Evolutionary conservation across 1,140 invertebrate genomes (phyloP).

Genomic region (Leptestheria dahalacensis): DNA sequence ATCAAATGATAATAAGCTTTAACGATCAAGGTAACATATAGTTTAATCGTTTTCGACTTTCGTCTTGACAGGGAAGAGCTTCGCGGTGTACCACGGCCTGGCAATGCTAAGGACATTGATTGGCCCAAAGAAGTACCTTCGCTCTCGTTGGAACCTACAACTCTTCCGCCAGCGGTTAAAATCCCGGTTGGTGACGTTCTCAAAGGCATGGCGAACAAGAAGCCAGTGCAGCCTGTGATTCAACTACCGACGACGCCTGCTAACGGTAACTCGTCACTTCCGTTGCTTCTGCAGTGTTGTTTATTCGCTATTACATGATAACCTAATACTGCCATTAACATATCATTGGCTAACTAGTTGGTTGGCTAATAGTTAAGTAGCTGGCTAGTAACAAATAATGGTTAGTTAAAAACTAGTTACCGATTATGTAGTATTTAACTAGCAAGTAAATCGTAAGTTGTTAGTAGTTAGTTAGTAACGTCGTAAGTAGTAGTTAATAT

Average conservation of each 20-base stretch:
- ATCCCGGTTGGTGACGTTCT: conserved; percentile 58
- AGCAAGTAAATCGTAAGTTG: too few species aligned
- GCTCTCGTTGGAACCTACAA: conserved; percentile 36
- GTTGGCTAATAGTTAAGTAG: too few species aligned
- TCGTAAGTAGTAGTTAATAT: too few species aligned
- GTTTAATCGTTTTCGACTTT: background rate
- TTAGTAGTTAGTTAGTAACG: background rate
- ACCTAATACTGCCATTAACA: too few species aligned
- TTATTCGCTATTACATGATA: background rate
- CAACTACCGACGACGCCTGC: conserved; percentile 4
- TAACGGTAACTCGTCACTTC: conserved; percentile 2
- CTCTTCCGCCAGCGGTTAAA: conserved; percentile 63
- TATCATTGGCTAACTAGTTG: too few species aligned
- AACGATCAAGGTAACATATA: background rate
- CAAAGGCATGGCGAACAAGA: conserved; percentile 39
- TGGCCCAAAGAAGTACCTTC: conserved; percentile 57
- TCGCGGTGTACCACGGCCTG: conserved; percentile 57
- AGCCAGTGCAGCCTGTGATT: conserved; percentile 24
- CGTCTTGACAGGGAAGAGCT: conserved; percentile 53
- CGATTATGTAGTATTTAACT: too few species aligned
- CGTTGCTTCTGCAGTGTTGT: background rate
- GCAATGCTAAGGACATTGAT: conserved; percentile 53
- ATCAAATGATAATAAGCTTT: background rate
- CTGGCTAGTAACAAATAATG: too few species aligned
- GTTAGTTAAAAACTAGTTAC: too few species aligned